These are phyloP conservation scores for Passerina amoena DNA, from an alignment of 2,113 vertebrate genomes.

Conservation along the genomic window DNA sequence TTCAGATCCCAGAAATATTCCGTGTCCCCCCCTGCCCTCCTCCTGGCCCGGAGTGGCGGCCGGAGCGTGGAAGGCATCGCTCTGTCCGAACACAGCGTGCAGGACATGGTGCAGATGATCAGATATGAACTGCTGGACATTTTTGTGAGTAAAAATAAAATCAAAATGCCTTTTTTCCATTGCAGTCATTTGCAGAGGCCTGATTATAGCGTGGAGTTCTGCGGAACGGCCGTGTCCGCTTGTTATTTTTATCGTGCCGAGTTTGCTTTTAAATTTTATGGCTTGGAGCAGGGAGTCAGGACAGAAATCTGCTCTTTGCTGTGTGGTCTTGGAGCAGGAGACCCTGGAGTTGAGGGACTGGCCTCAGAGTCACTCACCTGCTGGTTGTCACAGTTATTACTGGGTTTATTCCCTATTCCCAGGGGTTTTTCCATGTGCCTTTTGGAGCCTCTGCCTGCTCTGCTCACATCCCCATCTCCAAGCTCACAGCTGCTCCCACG, in stretches of 20 bases:
- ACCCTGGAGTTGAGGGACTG: not conserved
- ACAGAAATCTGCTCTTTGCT: not conserved
- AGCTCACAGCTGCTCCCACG: not conserved
- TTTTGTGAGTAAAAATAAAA: constrained; percentile 78
- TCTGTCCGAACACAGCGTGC: constrained; percentile 45
- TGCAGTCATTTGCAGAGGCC: not conserved
- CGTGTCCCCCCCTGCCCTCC: constrained; percentile 78
- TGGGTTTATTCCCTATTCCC: not conserved
- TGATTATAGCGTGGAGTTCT: not conserved
- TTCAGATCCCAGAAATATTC: constrained; percentile 79
- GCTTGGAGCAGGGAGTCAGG: not conserved
- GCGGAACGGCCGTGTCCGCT: not conserved
- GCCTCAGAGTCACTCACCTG: not conserved
- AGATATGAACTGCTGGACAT: constrained; percentile 69
- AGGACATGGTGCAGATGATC: constrained; percentile 75
- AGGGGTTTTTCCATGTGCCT: not conserved
- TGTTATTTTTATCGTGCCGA: not conserved
- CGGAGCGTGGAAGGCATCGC: constrained; percentile 42
- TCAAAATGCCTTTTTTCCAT: not conserved
- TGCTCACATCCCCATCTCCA: not conserved
- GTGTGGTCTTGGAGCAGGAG: not conserved
- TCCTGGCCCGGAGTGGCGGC: constrained; percentile 75
- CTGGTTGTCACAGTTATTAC: not conserved
- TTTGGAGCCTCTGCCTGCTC: not conserved
- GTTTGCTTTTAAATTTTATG: not conserved